Evolutionary conservation across 2,888 invertebrate species (phyloP), one percentile per base, ranked within the genome.

Genomic region (Volucella zonaria): DNA sequence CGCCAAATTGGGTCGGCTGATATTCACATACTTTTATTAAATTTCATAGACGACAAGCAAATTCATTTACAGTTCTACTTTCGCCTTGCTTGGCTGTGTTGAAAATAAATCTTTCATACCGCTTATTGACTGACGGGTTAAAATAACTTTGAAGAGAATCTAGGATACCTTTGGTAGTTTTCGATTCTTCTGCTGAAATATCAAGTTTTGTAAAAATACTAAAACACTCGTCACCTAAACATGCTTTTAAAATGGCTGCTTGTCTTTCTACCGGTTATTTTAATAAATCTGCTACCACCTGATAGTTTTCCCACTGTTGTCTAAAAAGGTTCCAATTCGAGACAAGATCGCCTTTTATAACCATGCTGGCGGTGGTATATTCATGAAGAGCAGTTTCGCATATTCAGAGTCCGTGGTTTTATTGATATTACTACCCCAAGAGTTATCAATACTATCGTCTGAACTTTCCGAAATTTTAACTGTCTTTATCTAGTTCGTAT

Each of bases 291-390:
- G 58, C 70, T 42, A 47, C 58, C 11, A 40, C 10, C 12, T 56
- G 58, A 40, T 58, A 70, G 23, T 70, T 70, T 40, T 58, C 68
- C 58, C 59, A 71, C 8, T 71, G 59, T 18, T 71, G 9, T 12
- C 51, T 10, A 3, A 71, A 59, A n/a, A 59, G 51, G 1, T 6
- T 51, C 51, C 71, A 71, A 51, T 71, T 67, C 10, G 67, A 11
- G 2, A 12, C 68, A 10, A 45, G 38, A 38, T 68, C 56, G 8
- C 56, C 68, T 68, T 68, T 68, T 0, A 12, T 56, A 11, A 18
- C 18, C 45, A 56, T 56, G 42, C 68, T 47, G 56, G 56, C 8
- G 38, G 68, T 56, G 68, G 68, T 56, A 54, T 68, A 56, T 68
- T 56, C 68, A 70, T 58, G 4, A 15, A n/a, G 6, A 52, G 6